Conservation (phyloP, 1,140 invertebrate species). For the Amphibalanus amphitrite region DNA sequence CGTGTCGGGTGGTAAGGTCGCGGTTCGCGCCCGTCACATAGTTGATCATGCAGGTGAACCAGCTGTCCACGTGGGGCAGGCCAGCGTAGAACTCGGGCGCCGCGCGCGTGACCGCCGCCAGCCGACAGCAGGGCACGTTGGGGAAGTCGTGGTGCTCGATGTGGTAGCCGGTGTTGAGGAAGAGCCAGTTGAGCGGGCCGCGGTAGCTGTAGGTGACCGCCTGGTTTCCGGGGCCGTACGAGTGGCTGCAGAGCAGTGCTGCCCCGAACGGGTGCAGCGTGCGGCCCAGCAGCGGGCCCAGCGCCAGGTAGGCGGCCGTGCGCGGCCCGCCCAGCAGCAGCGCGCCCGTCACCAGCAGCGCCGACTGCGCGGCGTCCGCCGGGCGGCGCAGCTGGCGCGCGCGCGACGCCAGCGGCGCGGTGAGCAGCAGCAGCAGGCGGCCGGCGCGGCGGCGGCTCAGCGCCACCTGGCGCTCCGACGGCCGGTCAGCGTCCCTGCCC, state of each 20-base stretch:
- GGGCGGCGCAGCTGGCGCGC: slow-evolving; percentile 70
- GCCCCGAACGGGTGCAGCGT: slow-evolving; percentile 93
- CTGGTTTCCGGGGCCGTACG: too few relatives aligned
- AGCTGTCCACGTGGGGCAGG: slow-evolving; percentile 80
- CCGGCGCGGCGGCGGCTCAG: slow-evolving; percentile 90
- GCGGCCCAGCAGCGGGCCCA: slow-evolving; percentile 75
- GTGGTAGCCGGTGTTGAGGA: slow-evolving; percentile 92
- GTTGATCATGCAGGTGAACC: slow-evolving; percentile 29
- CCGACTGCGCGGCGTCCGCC: slow-evolving; percentile 73
- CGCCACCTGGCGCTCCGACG: slow-evolving; percentile 75
- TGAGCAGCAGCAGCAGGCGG: slow-evolving; percentile 86
- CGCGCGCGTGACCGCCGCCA: slow-evolving; percentile 68
- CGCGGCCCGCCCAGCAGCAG: slow-evolving; percentile 61
- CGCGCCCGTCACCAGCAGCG: slow-evolving; percentile 54
- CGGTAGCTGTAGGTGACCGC: slow-evolving; percentile 98
- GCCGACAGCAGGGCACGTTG: slow-evolving; percentile 70
- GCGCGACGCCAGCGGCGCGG: slow-evolving; percentile 74
- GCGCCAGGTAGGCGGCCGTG: slow-evolving; percentile 67
- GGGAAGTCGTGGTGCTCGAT: slow-evolving; percentile 97
- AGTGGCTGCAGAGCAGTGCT: slow-evolving; percentile 67
- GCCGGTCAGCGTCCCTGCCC: slow-evolving; percentile 83
- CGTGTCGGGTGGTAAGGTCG: too few relatives aligned
- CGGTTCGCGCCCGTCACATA: too few relatives aligned
- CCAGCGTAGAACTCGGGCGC: slow-evolving; percentile 90
- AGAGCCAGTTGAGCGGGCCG: slow-evolving; percentile 88